These are phyloP conservation scores for Pseudomyrmex concolor DNA, from an alignment of 1,140 invertebrate genomes.

Conservation along the genomic window DNA sequence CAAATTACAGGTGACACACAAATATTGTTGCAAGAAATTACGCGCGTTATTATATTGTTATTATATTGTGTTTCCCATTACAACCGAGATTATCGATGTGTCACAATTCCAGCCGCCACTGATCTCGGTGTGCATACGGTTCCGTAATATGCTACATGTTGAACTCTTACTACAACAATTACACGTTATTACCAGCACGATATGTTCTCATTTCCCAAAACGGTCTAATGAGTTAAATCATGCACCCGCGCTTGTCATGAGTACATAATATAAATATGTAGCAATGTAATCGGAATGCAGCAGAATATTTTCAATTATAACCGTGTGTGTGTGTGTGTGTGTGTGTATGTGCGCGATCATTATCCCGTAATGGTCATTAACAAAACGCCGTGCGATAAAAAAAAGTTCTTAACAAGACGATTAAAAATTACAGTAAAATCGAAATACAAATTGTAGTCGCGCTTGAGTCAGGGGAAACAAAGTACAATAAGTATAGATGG, in stretches of 20 bases:
- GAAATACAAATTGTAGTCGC: not conserved
- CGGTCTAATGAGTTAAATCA: constrained; percentile 12
- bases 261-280: not conserved
- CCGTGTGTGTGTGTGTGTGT: too few relatives aligned
- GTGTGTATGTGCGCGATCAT: too few relatives aligned
- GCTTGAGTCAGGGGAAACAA: not conserved
- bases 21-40: not conserved
- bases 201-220: not conserved
- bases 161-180: not conserved
- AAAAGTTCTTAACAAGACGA: not conserved
- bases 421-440: not conserved
- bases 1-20: not conserved
- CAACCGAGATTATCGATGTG: not conserved
- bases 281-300: not conserved
- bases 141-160: not conserved
- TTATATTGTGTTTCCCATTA: not conserved
- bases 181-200: not conserved
- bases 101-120: not conserved
- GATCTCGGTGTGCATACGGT: not conserved
- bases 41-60: not conserved
- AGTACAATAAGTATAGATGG: too few relatives aligned
- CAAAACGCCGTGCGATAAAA: too few relatives aligned
- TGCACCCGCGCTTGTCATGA: not conserved
- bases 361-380: too few relatives aligned
- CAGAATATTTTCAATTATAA: not conserved